Percentiles rank a stretch among this genome's conserved stretches.
Evolutionary conservation across 1,140 invertebrate species (phyloP).

Genomic region (Drosophila ogumai): DNA sequence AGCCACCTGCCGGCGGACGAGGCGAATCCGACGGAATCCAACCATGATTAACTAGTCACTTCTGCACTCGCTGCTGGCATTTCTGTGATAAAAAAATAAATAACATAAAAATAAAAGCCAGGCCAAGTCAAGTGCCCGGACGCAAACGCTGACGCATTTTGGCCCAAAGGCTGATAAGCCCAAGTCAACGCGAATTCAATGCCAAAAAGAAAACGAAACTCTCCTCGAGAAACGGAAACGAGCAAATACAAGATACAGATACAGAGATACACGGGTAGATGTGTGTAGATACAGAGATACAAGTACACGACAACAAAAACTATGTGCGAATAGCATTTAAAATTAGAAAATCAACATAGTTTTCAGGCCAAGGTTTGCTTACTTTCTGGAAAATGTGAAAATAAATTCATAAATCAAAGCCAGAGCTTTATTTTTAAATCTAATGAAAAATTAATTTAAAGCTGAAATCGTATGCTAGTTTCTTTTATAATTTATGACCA

Average conservation of each 20-base stretch:
- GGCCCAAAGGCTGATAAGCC: constrained; percentile 48
- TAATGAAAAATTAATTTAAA: constrained; percentile 2
- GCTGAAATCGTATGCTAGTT: background rate
- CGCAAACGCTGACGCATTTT: constrained; percentile 51
- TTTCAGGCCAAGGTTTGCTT: background rate
- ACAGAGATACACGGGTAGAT: constrained; percentile 27
- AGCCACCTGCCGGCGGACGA: constrained; percentile 41
- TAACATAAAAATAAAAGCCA: background rate
- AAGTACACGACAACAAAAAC: constrained; percentile 22
- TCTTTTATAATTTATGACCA: background rate
- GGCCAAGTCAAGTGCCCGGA: constrained; percentile 26
- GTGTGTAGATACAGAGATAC: constrained; percentile 18
- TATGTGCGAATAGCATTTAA: constrained; percentile 15
- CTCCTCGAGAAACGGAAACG: constrained; percentile 51
- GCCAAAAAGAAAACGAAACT: constrained; percentile 52
- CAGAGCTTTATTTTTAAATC: background rate
- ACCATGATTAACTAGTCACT: constrained; percentile 46
- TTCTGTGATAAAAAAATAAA: constrained; percentile 38
- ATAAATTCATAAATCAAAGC: constrained; percentile 1
- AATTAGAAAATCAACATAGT: constrained; percentile 11
- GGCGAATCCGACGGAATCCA: constrained; percentile 28
- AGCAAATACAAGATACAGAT: constrained; percentile 51
- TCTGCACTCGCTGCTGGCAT: constrained; percentile 16
- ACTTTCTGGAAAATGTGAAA: background rate
- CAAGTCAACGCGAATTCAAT: constrained; percentile 46